Evolutionary conservation across 2,888 invertebrate species (phyloP).

Genomic region (Agrochola macilenta): DNA sequence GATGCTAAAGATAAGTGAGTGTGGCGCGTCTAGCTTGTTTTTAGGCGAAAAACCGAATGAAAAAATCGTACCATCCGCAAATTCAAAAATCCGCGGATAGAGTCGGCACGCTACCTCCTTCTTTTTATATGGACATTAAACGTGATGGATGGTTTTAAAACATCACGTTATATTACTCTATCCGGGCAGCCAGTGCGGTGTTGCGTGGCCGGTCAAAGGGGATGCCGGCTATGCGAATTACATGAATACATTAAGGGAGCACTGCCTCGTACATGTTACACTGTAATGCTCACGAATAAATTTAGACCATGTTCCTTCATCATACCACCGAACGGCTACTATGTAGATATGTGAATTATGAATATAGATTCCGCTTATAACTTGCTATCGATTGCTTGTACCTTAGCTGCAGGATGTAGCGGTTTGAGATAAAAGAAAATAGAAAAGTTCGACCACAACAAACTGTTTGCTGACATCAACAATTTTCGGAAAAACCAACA

Average conservation of each 20-base stretch:
- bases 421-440: slow-evolving; percentile 66
- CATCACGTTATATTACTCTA: slow-evolving; percentile 90
- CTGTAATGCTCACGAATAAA: slow-evolving; percentile 90
- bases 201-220: slow-evolving; percentile 91
- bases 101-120: slow-evolving; percentile 83
- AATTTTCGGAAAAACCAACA: slow-evolving; percentile 76
- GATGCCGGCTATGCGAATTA: slow-evolving; percentile 90
- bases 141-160: slow-evolving; percentile 90
- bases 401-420: slow-evolving; percentile 59
- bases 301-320: slow-evolving; percentile 88
- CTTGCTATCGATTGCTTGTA: slow-evolving; percentile 63
- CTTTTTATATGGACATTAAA: slow-evolving; percentile 89
- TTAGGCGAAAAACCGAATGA: slow-evolving; percentile 59
- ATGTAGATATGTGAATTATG: slow-evolving; percentile 85
- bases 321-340: slow-evolving; percentile 82
- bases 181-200: slow-evolving; percentile 87
- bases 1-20: slow-evolving; percentile 64
- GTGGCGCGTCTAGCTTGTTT: slow-evolving; percentile 42
- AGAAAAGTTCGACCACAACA: slow-evolving; percentile 74
- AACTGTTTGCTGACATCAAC: slow-evolving; percentile 78
- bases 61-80: slow-evolving; percentile 71
- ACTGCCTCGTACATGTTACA: slow-evolving; percentile 88
- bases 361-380: slow-evolving; percentile 80
- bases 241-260: slow-evolving; percentile 90
- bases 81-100: slow-evolving; percentile 78